Conservation (phyloP, 1,140 invertebrate species). For the Drosophila bocqueti region DNA sequence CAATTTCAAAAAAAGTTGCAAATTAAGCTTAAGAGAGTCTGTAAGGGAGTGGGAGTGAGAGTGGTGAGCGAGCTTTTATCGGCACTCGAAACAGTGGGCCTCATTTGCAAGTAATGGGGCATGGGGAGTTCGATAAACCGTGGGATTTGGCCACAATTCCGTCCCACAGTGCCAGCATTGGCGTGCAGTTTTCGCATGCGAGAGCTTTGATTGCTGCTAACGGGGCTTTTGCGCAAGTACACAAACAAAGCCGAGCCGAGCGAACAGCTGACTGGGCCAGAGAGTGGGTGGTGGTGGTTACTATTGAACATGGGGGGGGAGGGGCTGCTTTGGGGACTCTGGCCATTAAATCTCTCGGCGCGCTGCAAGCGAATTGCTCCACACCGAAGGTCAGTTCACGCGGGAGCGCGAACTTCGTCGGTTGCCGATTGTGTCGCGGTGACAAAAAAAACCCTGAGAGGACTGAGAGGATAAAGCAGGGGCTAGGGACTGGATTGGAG, state of each 20-base stretch:
- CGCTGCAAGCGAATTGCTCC: conserved; percentile 54
- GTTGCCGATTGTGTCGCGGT: conserved; percentile 18
- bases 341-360: conserved; percentile 58
- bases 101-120: not conserved
- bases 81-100: conserved; percentile 15
- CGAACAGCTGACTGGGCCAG: conserved; percentile 55
- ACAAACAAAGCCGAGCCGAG: conserved; percentile 55
- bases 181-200: conserved; percentile 39
- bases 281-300: conserved; percentile 11
- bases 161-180: conserved; percentile 32
- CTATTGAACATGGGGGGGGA: not conserved
- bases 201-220: conserved; percentile 38
- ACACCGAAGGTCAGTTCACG: conserved; percentile 74
- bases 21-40: not conserved
- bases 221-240: conserved; percentile 73
- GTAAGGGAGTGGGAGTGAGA: not conserved
- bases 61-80: conserved; percentile 17
- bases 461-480: conserved; percentile 26
- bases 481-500: conserved; percentile 5
- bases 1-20: not conserved
- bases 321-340: conserved; percentile 25
- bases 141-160: not conserved
- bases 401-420: conserved; percentile 68
- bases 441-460: conserved; percentile 20
- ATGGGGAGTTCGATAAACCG: conserved; percentile 22